Evolutionary conservation across 1,140 invertebrate genomes (phyloP), one percentile per base, ranked within the genome.

Genomic region (Drosophila navojoa): DNA sequence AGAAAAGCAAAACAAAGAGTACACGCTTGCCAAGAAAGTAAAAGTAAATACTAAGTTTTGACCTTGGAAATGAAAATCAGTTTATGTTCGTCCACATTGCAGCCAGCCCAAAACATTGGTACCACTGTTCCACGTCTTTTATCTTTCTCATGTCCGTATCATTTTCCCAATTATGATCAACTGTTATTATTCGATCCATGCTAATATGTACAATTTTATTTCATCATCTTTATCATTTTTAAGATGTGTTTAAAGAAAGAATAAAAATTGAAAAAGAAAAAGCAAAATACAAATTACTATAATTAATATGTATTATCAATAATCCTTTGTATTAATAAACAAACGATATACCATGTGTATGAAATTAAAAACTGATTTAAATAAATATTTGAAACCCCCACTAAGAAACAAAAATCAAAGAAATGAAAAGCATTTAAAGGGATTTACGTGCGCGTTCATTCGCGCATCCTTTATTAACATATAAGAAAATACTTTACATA

Each of bases 241-340:
- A 89, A 75, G 79, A 84, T 82, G 84, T 89, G 79, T 87, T 87
- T 87, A 62, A 77, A 61, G 47, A 82, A 75, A 66, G 63, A 70
- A 16, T 11, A 47, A 19, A 47, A 47, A 47, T 44, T 44, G 13
- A 22, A 22, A 57, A 42, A 42, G 27, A 57, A 58, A 9, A 44
- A 44, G 29, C 5, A 42, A 22, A 85, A 77, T 29, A 35, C 29
- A 60, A 68, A 68, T 47, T 72, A 60, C 69, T 81, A 87, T 87
- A 77, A 89, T 80, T 84, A 89, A 87, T 85, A 89, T 84, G 77
- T 87, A 84, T 84, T 89, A 87, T 73, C 76, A 76, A 79, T 81
- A 87, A 87, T 81, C 82, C 79, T 87, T 87, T 87, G 82, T 87
- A 87, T 87, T 87, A 79, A 87, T 87, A 87, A 87, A 77, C 71